A percentile compares a stretch with the other conserved stretches of the same genome.
phyloP scores from a whole-genome alignment of 2,113 vertebrate species.

The Taurulus bubalis region DNA sequence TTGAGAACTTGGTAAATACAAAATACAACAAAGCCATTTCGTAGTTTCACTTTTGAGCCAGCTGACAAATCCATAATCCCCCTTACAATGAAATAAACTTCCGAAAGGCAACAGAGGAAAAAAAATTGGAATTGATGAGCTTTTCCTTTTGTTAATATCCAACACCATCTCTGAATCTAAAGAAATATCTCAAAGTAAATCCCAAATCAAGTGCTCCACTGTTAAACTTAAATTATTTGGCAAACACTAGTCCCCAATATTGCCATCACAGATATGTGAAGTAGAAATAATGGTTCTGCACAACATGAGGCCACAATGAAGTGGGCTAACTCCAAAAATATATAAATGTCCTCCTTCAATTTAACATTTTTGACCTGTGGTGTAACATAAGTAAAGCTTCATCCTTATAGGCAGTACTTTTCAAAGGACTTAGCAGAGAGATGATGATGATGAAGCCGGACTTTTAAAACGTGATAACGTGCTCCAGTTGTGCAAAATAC shows the following conservation, averaged over 20 bases:
- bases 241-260: slow-evolving; percentile 40
- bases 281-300: slow-evolving; percentile 13
- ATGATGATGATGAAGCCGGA: slow-evolving; percentile 2
- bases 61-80: slow-evolving; percentile 33
- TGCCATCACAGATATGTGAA: slow-evolving; percentile 4
- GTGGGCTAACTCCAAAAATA: not conserved
- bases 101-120: slow-evolving; percentile 3
- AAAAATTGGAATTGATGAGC: slow-evolving; percentile 16
- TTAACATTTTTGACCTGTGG: slow-evolving; percentile 4
- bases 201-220: not conserved
- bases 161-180: not conserved
- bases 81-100: slow-evolving; percentile 22
- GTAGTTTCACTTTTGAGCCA: slow-evolving; percentile 54
- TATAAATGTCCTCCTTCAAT: not conserved
- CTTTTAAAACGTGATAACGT: slow-evolving; percentile 44
- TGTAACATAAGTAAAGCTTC: slow-evolving; percentile 14
- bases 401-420: slow-evolving; percentile 11
- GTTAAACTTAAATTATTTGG: slow-evolving; percentile 38
- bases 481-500: slow-evolving; percentile 49
- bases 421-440: slow-evolving; percentile 20
- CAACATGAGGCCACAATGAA: slow-evolving; percentile 29
- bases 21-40: slow-evolving; percentile 54
- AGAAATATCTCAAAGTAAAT: too few relatives aligned
- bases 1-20: slow-evolving; percentile 62
- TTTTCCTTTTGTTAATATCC: not conserved